phyloP scores from a whole-genome alignment of 1,140 invertebrate genomes.

The Vollenhovia emeryi region DNA sequence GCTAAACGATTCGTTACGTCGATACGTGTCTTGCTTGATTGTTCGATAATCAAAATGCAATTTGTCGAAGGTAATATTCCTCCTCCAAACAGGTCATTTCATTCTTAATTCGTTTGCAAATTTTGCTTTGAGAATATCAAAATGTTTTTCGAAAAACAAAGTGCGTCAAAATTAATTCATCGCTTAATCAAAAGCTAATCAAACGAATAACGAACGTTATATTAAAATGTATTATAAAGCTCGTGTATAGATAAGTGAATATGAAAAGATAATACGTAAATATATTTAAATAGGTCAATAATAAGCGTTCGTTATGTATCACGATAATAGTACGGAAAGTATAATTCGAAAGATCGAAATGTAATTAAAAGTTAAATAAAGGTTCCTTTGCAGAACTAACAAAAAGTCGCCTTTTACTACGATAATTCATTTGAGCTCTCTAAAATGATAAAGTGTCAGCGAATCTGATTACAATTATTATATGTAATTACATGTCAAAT shows the following conservation, averaged over 20 bases:
- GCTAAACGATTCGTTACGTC: background rate
- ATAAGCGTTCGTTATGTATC: conserved; percentile 41
- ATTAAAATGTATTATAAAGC: conserved; percentile 31
- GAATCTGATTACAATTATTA: background rate
- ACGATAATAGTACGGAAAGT: conserved; percentile 10
- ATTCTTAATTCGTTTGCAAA: conserved; percentile 1
- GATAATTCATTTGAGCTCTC: background rate
- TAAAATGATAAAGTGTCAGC: background rate
- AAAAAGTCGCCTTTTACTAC: background rate
- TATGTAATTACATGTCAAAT: background rate
- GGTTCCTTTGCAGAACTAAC: conserved; percentile 13
- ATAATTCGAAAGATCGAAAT: conserved; percentile 18
- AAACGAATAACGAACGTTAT: conserved; percentile 44
- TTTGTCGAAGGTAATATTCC: conserved; percentile 10
- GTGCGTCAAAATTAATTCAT: conserved; percentile 10
- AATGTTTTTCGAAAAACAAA: conserved; percentile 26
- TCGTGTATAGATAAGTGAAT: conserved; percentile 55
- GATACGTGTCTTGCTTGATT: conserved; percentile 6
- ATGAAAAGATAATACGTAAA: conserved; percentile 53
- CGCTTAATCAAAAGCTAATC: conserved; percentile 60
- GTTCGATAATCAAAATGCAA: conserved; percentile 14
- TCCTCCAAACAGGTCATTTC: background rate
- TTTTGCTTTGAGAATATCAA: conserved; percentile 5
- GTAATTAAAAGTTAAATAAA: conserved; percentile 26
- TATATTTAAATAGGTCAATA: conserved; percentile 60